Evolutionary conservation across 2,888 invertebrate species (phyloP).

Genomic region (Temnothorax unifasciatus): DNA sequence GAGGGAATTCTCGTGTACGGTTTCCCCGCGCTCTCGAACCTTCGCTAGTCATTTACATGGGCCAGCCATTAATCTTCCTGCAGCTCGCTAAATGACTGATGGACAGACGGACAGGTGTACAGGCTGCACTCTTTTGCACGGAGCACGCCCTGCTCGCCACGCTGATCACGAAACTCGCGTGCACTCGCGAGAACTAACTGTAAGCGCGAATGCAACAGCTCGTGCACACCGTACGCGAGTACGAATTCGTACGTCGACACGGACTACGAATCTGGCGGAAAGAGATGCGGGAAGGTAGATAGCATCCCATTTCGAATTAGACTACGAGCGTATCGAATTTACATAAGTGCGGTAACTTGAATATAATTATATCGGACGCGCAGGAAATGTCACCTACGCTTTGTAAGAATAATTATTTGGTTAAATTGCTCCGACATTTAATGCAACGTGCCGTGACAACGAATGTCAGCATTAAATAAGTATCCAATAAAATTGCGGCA

Average conservation of each 20-base stretch:
- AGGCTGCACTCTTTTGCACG: slow-evolving; percentile 51
- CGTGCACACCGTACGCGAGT: slow-evolving; percentile 19
- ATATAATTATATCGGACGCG: neutral
- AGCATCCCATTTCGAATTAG: neutral
- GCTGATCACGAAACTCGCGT: slow-evolving; percentile 55
- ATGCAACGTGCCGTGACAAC: neutral
- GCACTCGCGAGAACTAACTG: slow-evolving; percentile 32
- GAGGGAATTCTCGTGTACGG: slow-evolving; percentile 8
- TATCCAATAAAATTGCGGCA: neutral
- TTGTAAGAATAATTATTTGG: neutral
- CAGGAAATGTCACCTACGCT: neutral
- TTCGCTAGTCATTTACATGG: slow-evolving; percentile 75
- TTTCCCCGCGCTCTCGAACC: slow-evolving; percentile 19
- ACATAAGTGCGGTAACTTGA: neutral
- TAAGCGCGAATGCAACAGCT: slow-evolving; percentile 27
- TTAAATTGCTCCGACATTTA: neutral
- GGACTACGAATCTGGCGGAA: slow-evolving; percentile 2
- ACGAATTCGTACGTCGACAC: slow-evolving; percentile 38
- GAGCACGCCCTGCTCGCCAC: slow-evolving; percentile 54
- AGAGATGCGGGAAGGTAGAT: slow-evolving; percentile 22
- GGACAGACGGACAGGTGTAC: slow-evolving; percentile 69
- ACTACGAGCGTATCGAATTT: neutral
- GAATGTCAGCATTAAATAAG: neutral
- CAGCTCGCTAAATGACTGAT: slow-evolving; percentile 77
- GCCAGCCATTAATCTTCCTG: slow-evolving; percentile 78